Evolutionary conservation across 2,888 invertebrate genomes (phyloP), one percentile per base, ranked within the genome.

Genomic region (Ornithoptera priamus): DNA sequence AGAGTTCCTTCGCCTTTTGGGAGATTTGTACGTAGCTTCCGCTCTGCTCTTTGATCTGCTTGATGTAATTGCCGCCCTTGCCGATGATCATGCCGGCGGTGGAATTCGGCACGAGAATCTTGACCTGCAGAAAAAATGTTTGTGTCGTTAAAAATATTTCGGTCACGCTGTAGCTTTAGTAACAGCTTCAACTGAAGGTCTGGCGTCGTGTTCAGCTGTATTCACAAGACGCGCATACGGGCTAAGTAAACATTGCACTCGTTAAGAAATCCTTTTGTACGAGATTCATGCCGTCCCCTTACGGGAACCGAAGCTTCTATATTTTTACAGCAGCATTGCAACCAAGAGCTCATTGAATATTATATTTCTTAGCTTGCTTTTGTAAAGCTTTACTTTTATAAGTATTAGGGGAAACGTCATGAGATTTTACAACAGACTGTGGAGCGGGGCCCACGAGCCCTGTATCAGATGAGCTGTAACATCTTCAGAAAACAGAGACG

Each of bases 21-120:
- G 98, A 98, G 84, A 98, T 98, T 94, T 98, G 98, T 77, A 98
- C 97, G 91, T 98, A 98, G 78, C 98, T 97, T 82, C 98, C 97
- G 84, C 97, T 98, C 84, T 96, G 96, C 88, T 98, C 98, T 89
- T 98, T 98, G 81, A 98, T 97, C 93, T 97, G 97, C 89, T 98
- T 99, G 83, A 99, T 99, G 87, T 97, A 98, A 92, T 97, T 97
- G 79, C 98, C 98, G 70, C 97, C 97, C 90, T 99, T 99, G 81
- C 98, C 98, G 85, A 99, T 99, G 78, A 99, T 98, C 98, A 99
- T 98, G 80, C 98, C 98, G 71, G 98, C 98, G 61, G 98, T 98
- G 67, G 98, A 98, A 90, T 98, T 99, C 75, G 98, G 98, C 88
- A 99, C 98, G 80, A 99, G 93, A 82, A 99, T 97, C 93, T 99